These are phyloP conservation scores for Orientallactaga sibirica DNA, from an alignment of 2,797 vertebrate genomes.

Conservation along the genomic window DNA sequence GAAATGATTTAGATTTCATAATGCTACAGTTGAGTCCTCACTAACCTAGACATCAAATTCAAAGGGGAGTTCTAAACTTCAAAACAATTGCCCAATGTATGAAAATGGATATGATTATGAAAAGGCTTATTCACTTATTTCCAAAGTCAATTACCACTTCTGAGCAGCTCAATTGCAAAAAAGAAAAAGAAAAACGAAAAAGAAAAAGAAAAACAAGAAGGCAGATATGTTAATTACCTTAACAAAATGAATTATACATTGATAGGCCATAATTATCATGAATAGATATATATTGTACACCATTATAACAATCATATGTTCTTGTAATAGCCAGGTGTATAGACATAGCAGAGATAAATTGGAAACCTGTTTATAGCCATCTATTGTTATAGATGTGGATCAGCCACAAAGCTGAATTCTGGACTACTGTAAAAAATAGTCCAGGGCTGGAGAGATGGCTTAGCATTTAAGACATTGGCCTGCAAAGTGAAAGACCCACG, in stretches of 20 bases:
- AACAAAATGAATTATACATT: not conserved
- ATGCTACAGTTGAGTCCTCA: slow-evolving; percentile 69
- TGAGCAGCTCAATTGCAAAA: not conserved
- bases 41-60: slow-evolving; percentile 49
- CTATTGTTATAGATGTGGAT: not conserved
- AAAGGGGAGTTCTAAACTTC: slow-evolving; percentile 69
- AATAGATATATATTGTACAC: not conserved
- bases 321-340: not conserved
- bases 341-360: not conserved
- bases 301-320: not conserved
- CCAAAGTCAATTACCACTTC: slow-evolving; percentile 17
- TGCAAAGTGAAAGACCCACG: no score
- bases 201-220: not conserved
- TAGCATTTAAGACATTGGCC: no score
- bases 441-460: no score
- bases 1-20: slow-evolving; percentile 62
- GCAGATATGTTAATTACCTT: not conserved
- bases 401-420: not conserved
- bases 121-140: slow-evolving; percentile 48
- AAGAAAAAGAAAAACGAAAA: not conserved
- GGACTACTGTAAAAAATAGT: not conserved
- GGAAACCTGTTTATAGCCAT: not conserved
- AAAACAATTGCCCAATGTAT: slow-evolving; percentile 51
- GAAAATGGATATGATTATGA: slow-evolving; percentile 19
- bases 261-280: not conserved